These are phyloP conservation scores for Dorcus hopei DNA, from an alignment of 2,888 invertebrate genomes.

Conservation along the genomic window DNA sequence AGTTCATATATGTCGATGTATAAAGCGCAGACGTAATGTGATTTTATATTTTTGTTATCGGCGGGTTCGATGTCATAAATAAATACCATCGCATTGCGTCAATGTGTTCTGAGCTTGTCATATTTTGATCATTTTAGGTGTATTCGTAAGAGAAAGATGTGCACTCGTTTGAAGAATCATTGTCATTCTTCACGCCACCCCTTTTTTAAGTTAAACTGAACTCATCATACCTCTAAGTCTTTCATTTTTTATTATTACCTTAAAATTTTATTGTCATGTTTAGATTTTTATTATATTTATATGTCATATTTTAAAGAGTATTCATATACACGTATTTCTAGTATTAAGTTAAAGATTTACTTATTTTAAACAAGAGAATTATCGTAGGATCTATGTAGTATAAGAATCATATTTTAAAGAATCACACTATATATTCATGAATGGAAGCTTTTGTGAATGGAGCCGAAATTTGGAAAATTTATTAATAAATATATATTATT, in stretches of 20 bases:
- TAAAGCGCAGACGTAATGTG: background rate
- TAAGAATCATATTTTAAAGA: background rate
- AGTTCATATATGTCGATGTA: background rate
- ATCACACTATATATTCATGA: background rate
- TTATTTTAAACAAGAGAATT: background rate
- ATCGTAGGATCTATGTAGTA: background rate
- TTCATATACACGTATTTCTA: slow-evolving; percentile 10
- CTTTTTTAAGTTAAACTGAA: slow-evolving; percentile 5
- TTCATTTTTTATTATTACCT: slow-evolving; percentile 15
- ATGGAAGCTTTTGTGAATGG: background rate
- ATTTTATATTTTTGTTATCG: background rate
- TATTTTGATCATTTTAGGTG: slow-evolving; percentile 4
- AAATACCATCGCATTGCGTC: background rate
- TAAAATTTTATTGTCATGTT: slow-evolving; percentile 15
- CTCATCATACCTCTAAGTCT: slow-evolving; percentile 20
- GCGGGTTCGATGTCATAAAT: background rate
- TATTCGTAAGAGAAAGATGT: background rate
- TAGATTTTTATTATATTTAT: slow-evolving; percentile 12
- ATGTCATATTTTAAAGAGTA: slow-evolving; percentile 12
- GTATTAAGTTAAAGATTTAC: background rate
- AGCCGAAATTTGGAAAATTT: background rate
- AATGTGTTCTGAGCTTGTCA: background rate
- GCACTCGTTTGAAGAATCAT: background rate
- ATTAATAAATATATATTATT: slow-evolving; percentile 3
- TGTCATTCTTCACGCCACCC: background rate